Percentiles rank a stretch among this genome's conserved stretches.
Conservation (phyloP, 2,888 invertebrate species). For the Diabrotica balteata region DNA sequence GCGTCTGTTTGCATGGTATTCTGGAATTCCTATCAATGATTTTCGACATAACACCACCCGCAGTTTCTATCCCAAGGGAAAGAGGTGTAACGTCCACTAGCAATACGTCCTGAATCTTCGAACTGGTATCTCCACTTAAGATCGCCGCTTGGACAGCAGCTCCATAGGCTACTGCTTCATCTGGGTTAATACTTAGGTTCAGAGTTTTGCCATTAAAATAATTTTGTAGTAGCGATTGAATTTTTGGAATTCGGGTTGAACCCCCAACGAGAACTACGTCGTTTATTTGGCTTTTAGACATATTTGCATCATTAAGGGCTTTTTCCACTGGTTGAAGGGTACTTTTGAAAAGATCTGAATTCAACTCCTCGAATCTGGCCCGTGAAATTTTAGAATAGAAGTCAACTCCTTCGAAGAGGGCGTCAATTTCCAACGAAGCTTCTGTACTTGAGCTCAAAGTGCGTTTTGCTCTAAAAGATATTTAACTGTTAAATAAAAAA, state of each 20-base stretch:
- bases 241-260: constrained; percentile 81
- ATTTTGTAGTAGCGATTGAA: constrained; percentile 77
- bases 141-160: constrained; percentile 70
- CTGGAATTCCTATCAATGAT: constrained; percentile 75
- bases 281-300: constrained; percentile 78
- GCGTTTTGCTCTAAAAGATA: constrained; percentile 69
- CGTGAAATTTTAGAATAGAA: constrained; percentile 60
- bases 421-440: constrained; percentile 27
- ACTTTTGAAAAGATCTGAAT: constrained; percentile 72
- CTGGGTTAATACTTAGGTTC: constrained; percentile 57
- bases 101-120: constrained; percentile 69
- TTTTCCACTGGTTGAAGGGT: constrained; percentile 66
- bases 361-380: constrained; percentile 60
- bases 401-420: constrained; percentile 70
- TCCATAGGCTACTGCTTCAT: constrained; percentile 58
- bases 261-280: constrained; percentile 86
- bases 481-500: constrained; percentile 43
- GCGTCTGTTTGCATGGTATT: constrained; percentile 70
- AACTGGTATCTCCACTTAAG: constrained; percentile 63
- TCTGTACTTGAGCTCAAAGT: constrained; percentile 80
- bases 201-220: constrained; percentile 71
- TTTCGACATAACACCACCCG: constrained; percentile 80
- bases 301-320: constrained; percentile 68
- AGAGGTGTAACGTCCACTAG: constrained; percentile 68
- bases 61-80: constrained; percentile 79